These are phyloP conservation scores for Sphaerolaimus hirsutus DNA, from an alignment of 2,888 invertebrate genomes.

Conservation along the genomic window DNA sequence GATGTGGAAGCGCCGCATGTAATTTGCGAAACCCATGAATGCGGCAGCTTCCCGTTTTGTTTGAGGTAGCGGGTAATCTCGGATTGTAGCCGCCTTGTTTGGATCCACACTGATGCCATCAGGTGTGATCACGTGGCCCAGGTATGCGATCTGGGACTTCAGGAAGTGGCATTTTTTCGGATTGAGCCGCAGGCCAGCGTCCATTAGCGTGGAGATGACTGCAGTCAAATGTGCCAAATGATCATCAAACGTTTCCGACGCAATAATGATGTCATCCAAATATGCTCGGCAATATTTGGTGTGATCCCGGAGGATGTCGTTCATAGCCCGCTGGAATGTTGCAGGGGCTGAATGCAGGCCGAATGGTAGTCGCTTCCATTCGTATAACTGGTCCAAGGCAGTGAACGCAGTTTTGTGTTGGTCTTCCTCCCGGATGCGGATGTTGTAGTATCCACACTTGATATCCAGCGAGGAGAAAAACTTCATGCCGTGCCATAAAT, in stretches of 20 bases:
- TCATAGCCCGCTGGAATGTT: constrained; percentile 14
- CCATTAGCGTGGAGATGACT: constrained; percentile 5
- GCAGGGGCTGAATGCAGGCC: constrained; percentile 14
- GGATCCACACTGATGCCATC: constrained; percentile 4
- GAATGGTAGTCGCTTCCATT: constrained; percentile 14
- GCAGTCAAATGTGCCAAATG: constrained; percentile 7
- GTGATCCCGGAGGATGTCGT: constrained; percentile 5
- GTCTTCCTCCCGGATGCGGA: constrained; percentile 8
- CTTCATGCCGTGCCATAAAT: constrained; percentile 6
- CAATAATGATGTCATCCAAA: constrained; percentile 13
- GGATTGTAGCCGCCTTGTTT: constrained; percentile 6
- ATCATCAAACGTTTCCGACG: constrained; percentile 6
- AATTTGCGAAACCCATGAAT: constrained; percentile 11
- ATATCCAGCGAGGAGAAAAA: constrained; percentile 11
- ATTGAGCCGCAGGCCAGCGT: constrained; percentile 6
- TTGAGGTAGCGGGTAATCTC: constrained; percentile 5
- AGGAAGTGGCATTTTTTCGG: constrained; percentile 6
- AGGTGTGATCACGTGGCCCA: constrained; percentile 7
- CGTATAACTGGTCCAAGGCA: constrained; percentile 8
- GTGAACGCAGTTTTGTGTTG: constrained; percentile 13
- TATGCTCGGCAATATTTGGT: constrained; percentile 6
- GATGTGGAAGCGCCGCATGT: constrained; percentile 11
- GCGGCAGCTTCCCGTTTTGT: constrained; percentile 6
- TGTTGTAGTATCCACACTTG: constrained; percentile 12
- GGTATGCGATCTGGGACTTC: constrained; percentile 3